A percentile compares a stretch with the other conserved stretches of the same genome.
These are phyloP conservation scores for Hydrozoanthus tunicans DNA, from an alignment of 64 coral and sea anemone genomes.

Conservation along the genomic window DNA sequence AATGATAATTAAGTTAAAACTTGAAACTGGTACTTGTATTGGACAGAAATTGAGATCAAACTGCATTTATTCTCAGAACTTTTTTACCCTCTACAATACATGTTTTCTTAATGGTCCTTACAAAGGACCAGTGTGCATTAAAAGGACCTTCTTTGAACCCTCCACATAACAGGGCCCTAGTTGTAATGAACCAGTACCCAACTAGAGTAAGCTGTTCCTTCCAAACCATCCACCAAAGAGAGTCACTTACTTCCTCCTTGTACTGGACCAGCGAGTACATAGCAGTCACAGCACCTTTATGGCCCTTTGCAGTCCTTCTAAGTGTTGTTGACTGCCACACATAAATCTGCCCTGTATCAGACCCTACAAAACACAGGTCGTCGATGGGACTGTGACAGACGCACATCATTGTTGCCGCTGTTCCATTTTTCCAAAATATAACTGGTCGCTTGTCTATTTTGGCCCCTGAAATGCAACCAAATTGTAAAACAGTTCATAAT, in stretches of 20 bases:
- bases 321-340: conserved; percentile 94
- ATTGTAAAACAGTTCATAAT: not conserved
- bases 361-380: conserved; percentile 92
- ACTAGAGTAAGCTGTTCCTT: not conserved
- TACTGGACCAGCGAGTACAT: conserved; percentile 90
- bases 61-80: too few species aligned
- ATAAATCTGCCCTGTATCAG: conserved; percentile 87
- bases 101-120: too few species aligned
- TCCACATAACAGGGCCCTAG: not conserved
- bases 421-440: conserved; percentile 93
- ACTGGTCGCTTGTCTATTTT: conserved; percentile 98
- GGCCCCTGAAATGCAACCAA: conserved; percentile 29
- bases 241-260: conserved; percentile 70
- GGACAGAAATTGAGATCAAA: too few species aligned
- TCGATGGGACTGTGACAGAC: conserved; percentile 96
- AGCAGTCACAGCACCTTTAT: conserved; percentile 91
- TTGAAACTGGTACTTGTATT: too few species aligned
- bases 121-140: too few species aligned
- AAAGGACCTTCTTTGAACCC: too few species aligned
- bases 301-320: conserved; percentile 77
- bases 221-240: too few species aligned
- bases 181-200: not conserved
- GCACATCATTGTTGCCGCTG: conserved; percentile 93
- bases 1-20: too few species aligned
- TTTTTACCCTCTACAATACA: too few species aligned